Conservation (phyloP, 2,797 vertebrate species). For the Heteromormyrus szaboi region DNA sequence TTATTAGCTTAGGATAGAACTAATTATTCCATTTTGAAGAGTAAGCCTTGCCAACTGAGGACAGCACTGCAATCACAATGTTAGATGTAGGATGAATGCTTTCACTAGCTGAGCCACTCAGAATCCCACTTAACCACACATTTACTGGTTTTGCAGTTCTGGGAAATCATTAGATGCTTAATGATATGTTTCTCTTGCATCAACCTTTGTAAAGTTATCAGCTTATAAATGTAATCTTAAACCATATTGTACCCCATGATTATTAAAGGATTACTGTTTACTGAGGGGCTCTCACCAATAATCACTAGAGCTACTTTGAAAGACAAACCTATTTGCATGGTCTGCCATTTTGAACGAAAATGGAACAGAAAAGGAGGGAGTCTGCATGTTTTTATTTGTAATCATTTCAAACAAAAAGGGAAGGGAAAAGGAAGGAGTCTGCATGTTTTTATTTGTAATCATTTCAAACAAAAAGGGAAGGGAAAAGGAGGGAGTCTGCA, state of each 20-base stretch:
- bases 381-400: background rate
- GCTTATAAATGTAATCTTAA: no score
- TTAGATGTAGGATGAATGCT: background rate
- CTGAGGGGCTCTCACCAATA: background rate
- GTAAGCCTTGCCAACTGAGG: conserved; percentile 5
- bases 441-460: background rate
- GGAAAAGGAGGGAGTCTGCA: background rate
- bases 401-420: background rate
- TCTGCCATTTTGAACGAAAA: background rate
- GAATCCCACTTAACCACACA: background rate
- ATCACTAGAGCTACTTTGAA: background rate
- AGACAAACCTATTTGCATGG: background rate
- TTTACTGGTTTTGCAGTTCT: background rate
- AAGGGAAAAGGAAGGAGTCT: background rate
- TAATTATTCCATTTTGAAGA: background rate
- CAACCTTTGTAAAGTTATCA: background rate
- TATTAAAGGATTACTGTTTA: background rate
- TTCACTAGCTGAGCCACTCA: background rate
- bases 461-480: background rate
- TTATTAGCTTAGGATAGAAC: background rate
- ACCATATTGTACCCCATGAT: background rate
- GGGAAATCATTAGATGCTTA: background rate
- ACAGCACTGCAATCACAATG: background rate
- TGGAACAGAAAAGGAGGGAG: background rate
- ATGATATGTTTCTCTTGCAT: background rate